phyloP scores from a whole-genome alignment of 35 echinoderm and acorn worm species.

The Patiria miniata region DNA sequence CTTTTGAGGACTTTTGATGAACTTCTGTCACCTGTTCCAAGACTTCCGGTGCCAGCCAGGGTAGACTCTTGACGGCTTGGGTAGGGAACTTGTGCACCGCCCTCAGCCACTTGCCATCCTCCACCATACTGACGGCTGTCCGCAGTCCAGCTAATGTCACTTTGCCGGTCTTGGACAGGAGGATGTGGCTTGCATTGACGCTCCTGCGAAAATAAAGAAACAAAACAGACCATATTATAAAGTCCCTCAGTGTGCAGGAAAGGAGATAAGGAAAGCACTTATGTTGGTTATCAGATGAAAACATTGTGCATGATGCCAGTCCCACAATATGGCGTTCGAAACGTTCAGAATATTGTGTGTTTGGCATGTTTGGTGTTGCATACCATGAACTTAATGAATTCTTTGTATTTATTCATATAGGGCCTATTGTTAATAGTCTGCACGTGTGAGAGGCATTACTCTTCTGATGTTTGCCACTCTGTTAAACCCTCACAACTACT shows the following conservation, averaged over 20 bases:
- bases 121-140: slow-evolving; percentile 82
- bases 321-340: not conserved
- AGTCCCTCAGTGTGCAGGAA: not conserved
- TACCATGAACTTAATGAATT: no score
- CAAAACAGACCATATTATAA: not conserved
- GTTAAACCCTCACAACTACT: no score
- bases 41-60: slow-evolving; percentile 95
- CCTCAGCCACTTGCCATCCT: slow-evolving; percentile 72
- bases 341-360: not conserved
- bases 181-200: slow-evolving; percentile 86
- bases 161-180: slow-evolving; percentile 74
- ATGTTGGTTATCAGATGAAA: not conserved
- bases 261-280: not conserved
- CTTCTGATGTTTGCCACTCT: no score
- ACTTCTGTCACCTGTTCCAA: slow-evolving; percentile 95
- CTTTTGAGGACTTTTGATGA: no score
- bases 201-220: slow-evolving; percentile 67
- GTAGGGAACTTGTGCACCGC: slow-evolving; percentile 89
- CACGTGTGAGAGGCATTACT: no score
- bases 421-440: no score
- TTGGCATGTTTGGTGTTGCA: no score
- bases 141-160: slow-evolving; percentile 72
- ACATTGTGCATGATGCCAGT: not conserved
- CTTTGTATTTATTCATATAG: no score
- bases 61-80: slow-evolving; percentile 76